phyloP scores from a whole-genome alignment of 92 coral and sea anemone species.

The Epizoanthus ramosus region DNA sequence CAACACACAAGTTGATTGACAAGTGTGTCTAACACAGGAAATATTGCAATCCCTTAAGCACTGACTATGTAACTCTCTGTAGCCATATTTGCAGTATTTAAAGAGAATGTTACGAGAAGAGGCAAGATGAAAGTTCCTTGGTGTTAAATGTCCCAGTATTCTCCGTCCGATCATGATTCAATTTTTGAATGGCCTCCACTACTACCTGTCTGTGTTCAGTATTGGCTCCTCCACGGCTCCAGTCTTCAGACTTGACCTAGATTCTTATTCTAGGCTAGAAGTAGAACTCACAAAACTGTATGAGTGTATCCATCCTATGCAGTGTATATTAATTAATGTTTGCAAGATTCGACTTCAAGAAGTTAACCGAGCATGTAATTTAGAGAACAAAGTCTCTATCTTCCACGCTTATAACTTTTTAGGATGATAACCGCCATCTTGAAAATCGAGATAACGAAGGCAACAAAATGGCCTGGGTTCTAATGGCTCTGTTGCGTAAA shows the following conservation, averaged over 20 bases:
- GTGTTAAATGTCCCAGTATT: not conserved
- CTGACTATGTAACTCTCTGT: not conserved
- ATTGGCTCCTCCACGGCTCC: no score
- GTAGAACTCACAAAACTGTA: no score
- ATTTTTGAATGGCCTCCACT: no score
- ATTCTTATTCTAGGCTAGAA: no score
- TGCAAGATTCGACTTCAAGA: not conserved
- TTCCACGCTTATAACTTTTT: not conserved
- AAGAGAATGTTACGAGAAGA: not conserved
- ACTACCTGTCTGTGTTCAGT: no score
- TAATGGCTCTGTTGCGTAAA: not conserved
- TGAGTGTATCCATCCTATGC: not conserved
- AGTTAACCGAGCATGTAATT: not conserved
- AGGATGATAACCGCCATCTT: conserved; percentile 10
- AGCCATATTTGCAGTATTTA: not conserved
- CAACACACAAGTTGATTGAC: not conserved
- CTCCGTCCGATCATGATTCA: not conserved
- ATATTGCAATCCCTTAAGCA: not conserved
- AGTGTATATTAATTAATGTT: not conserved
- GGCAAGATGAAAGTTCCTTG: not conserved
- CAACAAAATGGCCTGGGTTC: conserved; percentile 8
- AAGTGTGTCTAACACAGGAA: not conserved
- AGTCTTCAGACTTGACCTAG: no score
- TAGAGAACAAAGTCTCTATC: not conserved
- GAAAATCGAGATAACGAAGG: not conserved